Conservation (phyloP, 2,888 invertebrate genomes). For the Hirtodrosophila histrioides region DNA sequence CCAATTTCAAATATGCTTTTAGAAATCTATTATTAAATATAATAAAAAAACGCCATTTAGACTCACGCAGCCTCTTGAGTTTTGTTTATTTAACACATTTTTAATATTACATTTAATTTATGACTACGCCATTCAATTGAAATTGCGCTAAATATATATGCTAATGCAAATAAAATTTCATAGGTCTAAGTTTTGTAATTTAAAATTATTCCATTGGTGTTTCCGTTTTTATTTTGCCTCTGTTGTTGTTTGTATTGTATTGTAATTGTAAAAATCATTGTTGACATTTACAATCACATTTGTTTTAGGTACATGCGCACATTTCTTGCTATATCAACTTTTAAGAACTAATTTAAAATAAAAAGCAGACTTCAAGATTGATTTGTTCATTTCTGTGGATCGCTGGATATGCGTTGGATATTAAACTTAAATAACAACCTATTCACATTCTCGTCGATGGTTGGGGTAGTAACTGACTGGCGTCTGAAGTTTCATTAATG, state of each 20-base stretch:
- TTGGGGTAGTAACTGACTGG: slow-evolving; percentile 37
- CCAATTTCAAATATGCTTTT: not conserved
- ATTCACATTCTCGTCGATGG: slow-evolving; percentile 41
- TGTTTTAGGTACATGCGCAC: slow-evolving; percentile 69
- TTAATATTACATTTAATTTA: slow-evolving; percentile 34
- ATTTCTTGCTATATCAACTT: slow-evolving; percentile 46
- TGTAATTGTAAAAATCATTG: slow-evolving; percentile 45
- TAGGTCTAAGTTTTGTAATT: slow-evolving; percentile 25
- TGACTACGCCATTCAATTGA: slow-evolving; percentile 48
- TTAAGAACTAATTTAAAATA: slow-evolving; percentile 52
- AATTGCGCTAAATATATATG: slow-evolving; percentile 38
- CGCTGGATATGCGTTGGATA: slow-evolving; percentile 64
- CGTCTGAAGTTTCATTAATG: slow-evolving; percentile 20
- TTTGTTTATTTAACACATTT: slow-evolving; percentile 47
- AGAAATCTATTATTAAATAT: not conserved
- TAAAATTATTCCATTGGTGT: slow-evolving; percentile 41
- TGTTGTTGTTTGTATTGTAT: slow-evolving; percentile 24
- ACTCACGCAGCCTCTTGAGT: slow-evolving; percentile 1
- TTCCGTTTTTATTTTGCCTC: slow-evolving; percentile 30
- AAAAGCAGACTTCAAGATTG: slow-evolving; percentile 63
- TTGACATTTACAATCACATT: slow-evolving; percentile 43
- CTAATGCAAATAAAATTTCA: slow-evolving; percentile 39
- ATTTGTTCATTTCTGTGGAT: slow-evolving; percentile 51
- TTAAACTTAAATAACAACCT: slow-evolving; percentile 63
- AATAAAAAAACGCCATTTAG: not conserved